A percentile compares a stretch with the other conserved stretches of the same genome.
Conservation (phyloP, 2,888 invertebrate genomes). For the Melanargia galathea region DNA sequence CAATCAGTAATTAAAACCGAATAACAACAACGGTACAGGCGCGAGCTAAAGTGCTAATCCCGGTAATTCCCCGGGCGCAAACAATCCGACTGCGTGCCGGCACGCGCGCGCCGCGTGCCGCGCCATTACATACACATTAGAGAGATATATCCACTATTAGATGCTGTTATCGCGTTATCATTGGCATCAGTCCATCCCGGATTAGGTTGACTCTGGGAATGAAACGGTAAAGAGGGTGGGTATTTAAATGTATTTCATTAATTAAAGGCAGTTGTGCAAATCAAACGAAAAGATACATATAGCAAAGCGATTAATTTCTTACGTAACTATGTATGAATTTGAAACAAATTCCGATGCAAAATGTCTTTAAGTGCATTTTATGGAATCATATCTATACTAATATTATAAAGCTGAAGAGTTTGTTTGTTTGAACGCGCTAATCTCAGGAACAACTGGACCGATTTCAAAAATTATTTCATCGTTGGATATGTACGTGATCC, state of each 20-base stretch:
- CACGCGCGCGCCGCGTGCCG: constrained; percentile 65
- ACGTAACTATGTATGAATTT: no score
- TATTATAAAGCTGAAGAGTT: no score
- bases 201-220: constrained; percentile 66
- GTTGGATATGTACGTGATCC: no score
- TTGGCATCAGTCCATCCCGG: constrained; percentile 60
- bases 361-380: no score
- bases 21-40: constrained; percentile 54
- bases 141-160: constrained; percentile 72
- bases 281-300: not conserved
- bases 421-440: no score
- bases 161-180: constrained; percentile 75
- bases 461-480: no score
- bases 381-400: no score
- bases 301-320: no score
- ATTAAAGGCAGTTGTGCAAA: constrained; percentile 1
- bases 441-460: no score
- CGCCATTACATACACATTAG: constrained; percentile 72
- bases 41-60: constrained; percentile 74
- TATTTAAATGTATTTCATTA: constrained; percentile 27
- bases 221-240: constrained; percentile 31
- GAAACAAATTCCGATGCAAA: no score
- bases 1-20: constrained; percentile 75
- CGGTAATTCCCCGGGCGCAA: constrained; percentile 62
- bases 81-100: constrained; percentile 53